These are phyloP conservation scores for Aythya baeri DNA, from an alignment of 2,113 vertebrate genomes.

Conservation along the genomic window DNA sequence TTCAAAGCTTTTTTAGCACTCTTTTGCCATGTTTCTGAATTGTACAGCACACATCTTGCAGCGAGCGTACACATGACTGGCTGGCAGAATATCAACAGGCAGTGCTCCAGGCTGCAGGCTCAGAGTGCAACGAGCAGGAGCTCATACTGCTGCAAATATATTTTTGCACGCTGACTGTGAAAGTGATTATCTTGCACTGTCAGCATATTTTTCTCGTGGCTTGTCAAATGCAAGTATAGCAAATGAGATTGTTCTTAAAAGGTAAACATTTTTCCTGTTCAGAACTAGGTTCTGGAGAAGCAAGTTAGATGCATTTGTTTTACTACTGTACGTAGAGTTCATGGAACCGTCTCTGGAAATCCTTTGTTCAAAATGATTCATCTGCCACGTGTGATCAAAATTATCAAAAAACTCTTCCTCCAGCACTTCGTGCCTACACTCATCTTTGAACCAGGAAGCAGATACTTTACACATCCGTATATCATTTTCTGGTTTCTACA, in stretches of 20 bases:
- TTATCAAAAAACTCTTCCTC: background rate
- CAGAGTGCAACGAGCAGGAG: background rate
- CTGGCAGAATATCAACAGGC: background rate
- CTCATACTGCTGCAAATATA: background rate
- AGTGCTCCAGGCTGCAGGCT: background rate
- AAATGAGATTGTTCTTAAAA: background rate
- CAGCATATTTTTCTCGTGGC: background rate
- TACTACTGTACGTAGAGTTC: background rate
- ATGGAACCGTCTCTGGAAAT: background rate
- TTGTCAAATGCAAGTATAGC: fast-evolving
- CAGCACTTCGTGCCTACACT: background rate
- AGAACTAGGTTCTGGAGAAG: background rate
- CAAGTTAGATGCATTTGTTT: background rate
- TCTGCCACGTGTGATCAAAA: background rate
- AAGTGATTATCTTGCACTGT: background rate
- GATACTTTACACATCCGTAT: background rate
- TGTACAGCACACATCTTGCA: background rate
- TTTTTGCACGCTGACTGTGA: background rate
- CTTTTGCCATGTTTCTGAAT: background rate
- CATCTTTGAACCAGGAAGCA: background rate
- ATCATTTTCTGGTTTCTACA: background rate
- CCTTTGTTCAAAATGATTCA: background rate
- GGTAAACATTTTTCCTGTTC: background rate
- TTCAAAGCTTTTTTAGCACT: background rate
- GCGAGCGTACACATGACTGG: background rate